Percentiles rank a stretch among this genome's conserved stretches.
These are phyloP conservation scores for Phenganax subtilis DNA, from an alignment of 92 coral and sea anemone genomes.

Conservation along the genomic window DNA sequence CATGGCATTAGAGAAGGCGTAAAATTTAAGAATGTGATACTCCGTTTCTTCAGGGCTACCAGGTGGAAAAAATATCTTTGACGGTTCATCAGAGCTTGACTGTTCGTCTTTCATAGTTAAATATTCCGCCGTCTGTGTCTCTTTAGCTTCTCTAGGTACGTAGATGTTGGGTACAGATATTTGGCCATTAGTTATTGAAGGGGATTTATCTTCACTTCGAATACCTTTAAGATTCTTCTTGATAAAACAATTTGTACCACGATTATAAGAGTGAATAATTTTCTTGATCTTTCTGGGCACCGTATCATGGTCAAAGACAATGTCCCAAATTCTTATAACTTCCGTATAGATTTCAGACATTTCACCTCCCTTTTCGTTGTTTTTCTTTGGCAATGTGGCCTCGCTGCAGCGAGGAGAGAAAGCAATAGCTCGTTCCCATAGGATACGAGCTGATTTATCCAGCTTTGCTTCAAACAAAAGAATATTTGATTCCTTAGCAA, in stretches of 20 bases:
- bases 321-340: constrained; percentile 93
- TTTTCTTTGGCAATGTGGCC: constrained; percentile 52
- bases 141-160: constrained; percentile 35
- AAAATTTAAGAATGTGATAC: constrained; percentile 90
- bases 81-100: constrained; percentile 26
- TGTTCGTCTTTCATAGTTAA: background rate
- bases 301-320: constrained; percentile 67
- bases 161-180: constrained; percentile 6
- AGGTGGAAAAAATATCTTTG: constrained; percentile 74
- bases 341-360: constrained; percentile 83
- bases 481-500: constrained; percentile 4
- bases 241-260: constrained; percentile 81
- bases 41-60: constrained; percentile 91
- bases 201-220: constrained; percentile 7
- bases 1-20: constrained; percentile 69
- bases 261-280: constrained; percentile 73
- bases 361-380: constrained; percentile 18
- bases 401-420: constrained; percentile 84
- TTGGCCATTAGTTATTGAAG: constrained; percentile 3
- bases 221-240: constrained; percentile 75
- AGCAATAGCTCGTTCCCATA: constrained; percentile 38
- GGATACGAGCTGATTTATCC: constrained; percentile 28
- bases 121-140: constrained; percentile 9
- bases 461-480: constrained; percentile 41
- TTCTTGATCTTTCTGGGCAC: constrained; percentile 67